A percentile compares a stretch with the other conserved stretches of the same genome.
These are phyloP conservation scores for Calliopsis andreniformis DNA, from an alignment of 1,140 invertebrate genomes.

Conservation along the genomic window DNA sequence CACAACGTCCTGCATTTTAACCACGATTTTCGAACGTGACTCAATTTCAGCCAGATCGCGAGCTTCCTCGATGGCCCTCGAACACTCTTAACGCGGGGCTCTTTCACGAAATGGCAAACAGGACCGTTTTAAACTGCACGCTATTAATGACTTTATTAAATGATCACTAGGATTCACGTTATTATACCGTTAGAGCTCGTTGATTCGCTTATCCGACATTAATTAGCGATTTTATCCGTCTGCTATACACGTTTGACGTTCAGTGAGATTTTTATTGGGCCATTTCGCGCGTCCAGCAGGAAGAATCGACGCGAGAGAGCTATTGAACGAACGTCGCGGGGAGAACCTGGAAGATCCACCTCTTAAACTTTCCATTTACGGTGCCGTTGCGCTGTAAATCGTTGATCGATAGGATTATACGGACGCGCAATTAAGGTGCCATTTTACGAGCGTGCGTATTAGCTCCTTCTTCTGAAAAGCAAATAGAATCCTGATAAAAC, in stretches of 20 bases:
- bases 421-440: conserved; percentile 52
- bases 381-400: conserved; percentile 44
- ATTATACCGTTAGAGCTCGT: conserved; percentile 7
- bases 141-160: conserved; percentile 43
- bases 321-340: neutral
- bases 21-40: neutral
- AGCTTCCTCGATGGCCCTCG: too few species aligned
- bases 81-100: too few species aligned
- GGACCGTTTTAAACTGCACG: too few species aligned
- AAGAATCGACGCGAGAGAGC: neutral
- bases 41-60: neutral
- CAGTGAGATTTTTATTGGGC: conserved; percentile 28
- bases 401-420: conserved; percentile 56
- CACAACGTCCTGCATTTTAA: neutral
- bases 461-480: neutral
- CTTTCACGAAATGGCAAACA: too few species aligned
- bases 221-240: conserved; percentile 34
- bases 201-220: conserved; percentile 11
- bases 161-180: neutral
- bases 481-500: conserved; percentile 36
- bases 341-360: conserved; percentile 41
- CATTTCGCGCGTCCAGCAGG: conserved; percentile 32
- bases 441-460: conserved; percentile 42
- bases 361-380: conserved; percentile 56
- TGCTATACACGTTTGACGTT: conserved; percentile 18